These are phyloP conservation scores for Cladopsammia gracilis DNA, from an alignment of 64 coral and sea anemone genomes.

Conservation along the genomic window DNA sequence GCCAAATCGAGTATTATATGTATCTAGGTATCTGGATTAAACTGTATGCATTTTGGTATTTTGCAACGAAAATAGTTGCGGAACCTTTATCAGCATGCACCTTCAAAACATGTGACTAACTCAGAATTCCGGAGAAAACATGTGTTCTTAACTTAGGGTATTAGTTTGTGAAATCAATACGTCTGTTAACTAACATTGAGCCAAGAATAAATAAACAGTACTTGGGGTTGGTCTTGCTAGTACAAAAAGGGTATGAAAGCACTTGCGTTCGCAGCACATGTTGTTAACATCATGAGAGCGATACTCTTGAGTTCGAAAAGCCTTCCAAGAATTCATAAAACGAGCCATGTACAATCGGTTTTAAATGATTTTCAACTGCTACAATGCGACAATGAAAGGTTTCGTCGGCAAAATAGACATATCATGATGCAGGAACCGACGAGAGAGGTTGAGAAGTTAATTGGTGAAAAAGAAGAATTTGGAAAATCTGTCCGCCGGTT, in stretches of 20 bases:
- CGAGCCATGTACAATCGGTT: background rate
- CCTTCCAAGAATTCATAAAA: slow-evolving; percentile 7
- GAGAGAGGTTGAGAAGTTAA: background rate
- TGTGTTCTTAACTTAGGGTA: background rate
- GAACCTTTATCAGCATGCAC: background rate
- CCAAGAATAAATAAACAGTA: background rate
- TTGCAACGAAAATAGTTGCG: background rate
- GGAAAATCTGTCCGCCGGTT: background rate
- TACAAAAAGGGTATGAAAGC: background rate
- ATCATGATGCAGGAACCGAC: background rate
- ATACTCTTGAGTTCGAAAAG: background rate
- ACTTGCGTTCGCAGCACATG: background rate
- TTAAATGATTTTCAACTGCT: background rate
- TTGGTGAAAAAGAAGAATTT: background rate
- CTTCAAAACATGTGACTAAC: background rate
- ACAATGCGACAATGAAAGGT: background rate
- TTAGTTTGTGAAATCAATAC: slow-evolving; percentile 10
- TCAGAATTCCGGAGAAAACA: slow-evolving; percentile 1
- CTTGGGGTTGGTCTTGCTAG: background rate
- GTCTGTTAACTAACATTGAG: too few species aligned
- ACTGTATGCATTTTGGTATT: background rate
- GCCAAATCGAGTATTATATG: too few species aligned
- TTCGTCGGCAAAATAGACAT: slow-evolving; percentile 3
- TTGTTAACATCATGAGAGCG: background rate
- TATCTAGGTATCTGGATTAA: too few species aligned